Conservation (phyloP, 2,888 invertebrate species). For the Scaptomyza polygonia region DNA sequence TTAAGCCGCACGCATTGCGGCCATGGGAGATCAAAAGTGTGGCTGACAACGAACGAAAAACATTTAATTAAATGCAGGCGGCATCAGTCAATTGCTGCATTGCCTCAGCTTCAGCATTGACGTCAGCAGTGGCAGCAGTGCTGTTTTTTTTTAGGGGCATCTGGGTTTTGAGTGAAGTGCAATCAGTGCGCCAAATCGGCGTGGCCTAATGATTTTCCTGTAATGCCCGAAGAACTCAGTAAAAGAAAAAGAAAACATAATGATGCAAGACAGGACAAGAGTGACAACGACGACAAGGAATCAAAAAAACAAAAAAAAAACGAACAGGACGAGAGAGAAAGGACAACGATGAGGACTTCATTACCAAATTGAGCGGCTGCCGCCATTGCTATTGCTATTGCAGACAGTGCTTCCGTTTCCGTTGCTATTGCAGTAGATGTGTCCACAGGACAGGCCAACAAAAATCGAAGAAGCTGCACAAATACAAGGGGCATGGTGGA, state of each 20-base stretch:
- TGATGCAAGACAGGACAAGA: slow-evolving; percentile 53
- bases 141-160: not conserved
- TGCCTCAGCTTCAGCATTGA: slow-evolving; percentile 27
- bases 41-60: slow-evolving; percentile 45
- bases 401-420: slow-evolving; percentile 73
- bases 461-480: slow-evolving; percentile 68
- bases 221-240: slow-evolving; percentile 57
- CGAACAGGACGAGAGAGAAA: slow-evolving; percentile 28
- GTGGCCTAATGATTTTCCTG: slow-evolving; percentile 80
- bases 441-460: slow-evolving; percentile 51
- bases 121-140: slow-evolving; percentile 1
- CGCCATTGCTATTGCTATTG: slow-evolving; percentile 56
- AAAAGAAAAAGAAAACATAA: slow-evolving; percentile 77
- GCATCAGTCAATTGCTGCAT: slow-evolving; percentile 19
- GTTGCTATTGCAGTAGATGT: slow-evolving; percentile 15
- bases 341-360: slow-evolving; percentile 67
- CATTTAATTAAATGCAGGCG: slow-evolving; percentile 76
- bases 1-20: slow-evolving; percentile 62
- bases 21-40: slow-evolving; percentile 6
- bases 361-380: slow-evolving; percentile 79
- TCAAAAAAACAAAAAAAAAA: slow-evolving; percentile 27
- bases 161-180: slow-evolving; percentile 52
- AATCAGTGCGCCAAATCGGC: slow-evolving; percentile 76
- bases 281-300: not conserved
- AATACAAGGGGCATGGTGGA: slow-evolving; percentile 44